Evolutionary conservation across 2,113 vertebrate species (phyloP).

Genomic region (Eptatretus burgeri): DNA sequence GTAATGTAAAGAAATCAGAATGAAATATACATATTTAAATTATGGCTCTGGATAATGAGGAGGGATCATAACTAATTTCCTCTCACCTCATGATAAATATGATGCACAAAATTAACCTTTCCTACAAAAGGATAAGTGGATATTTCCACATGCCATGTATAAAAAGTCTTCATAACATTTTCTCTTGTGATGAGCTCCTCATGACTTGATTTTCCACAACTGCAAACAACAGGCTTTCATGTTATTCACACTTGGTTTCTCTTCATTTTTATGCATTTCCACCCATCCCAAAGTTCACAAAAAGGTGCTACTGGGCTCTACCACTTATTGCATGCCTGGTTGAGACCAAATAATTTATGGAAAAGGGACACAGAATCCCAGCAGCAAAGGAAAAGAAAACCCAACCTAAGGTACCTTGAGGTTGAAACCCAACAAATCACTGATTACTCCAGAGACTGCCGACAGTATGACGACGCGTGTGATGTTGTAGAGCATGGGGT

Average conservation of each 20-base stretch:
- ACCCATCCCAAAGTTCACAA: too few species aligned
- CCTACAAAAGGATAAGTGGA: too few species aligned
- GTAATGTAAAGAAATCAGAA: too few species aligned
- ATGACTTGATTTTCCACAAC: not conserved
- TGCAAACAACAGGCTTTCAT: not conserved
- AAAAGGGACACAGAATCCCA: not conserved
- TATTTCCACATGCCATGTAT: too few species aligned
- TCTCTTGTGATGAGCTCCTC: too few species aligned
- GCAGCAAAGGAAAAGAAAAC: constrained; percentile 4
- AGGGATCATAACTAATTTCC: too few species aligned
- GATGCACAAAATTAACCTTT: too few species aligned
- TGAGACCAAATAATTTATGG: not conserved
- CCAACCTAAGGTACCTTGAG: constrained; percentile 34
- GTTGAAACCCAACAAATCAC: constrained; percentile 86
- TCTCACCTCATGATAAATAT: too few species aligned
- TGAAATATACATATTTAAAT: too few species aligned
- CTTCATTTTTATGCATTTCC: not conserved
- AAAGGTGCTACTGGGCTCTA: too few species aligned
- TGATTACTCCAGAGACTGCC: constrained; percentile 88
- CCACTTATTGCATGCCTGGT: not conserved
- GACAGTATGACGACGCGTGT: constrained; percentile 95
- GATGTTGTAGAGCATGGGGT: constrained; percentile 91
- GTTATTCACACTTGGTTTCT: not conserved
- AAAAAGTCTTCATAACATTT: too few species aligned
- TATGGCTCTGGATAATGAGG: too few species aligned